These are phyloP conservation scores for Zaprionus africanus DNA, from an alignment of 1,140 invertebrate genomes.

Conservation along the genomic window DNA sequence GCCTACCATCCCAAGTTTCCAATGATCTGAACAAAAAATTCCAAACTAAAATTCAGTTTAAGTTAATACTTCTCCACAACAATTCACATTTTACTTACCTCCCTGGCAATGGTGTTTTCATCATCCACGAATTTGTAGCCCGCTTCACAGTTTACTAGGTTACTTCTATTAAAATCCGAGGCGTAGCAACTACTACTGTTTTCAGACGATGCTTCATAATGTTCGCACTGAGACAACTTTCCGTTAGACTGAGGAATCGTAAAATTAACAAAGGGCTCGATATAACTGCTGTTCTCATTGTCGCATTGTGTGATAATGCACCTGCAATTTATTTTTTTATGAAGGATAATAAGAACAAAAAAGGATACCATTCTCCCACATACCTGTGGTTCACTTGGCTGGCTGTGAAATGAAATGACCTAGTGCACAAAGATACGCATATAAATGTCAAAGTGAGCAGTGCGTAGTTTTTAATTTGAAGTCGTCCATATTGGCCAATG, in stretches of 20 bases:
- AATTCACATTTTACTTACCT: constrained; percentile 35
- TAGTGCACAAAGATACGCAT: constrained; percentile 84
- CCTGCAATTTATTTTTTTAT: too few species aligned
- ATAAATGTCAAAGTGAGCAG: constrained; percentile 85
- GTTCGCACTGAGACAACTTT: constrained; percentile 85
- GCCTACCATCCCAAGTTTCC: constrained; percentile 89
- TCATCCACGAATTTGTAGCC: constrained; percentile 43
- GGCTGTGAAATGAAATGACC: constrained; percentile 86
- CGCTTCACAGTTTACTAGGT: constrained; percentile 48
- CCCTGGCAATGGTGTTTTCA: constrained; percentile 61
- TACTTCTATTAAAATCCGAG: constrained; percentile 81
- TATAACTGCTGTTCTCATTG: constrained; percentile 69
- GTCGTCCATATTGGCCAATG: constrained; percentile 86
- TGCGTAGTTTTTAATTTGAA: constrained; percentile 85
- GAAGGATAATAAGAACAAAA: too few species aligned
- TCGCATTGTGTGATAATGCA: constrained; percentile 88
- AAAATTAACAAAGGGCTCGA: constrained; percentile 85
- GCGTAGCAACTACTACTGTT: constrained; percentile 27
- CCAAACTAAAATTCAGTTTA: constrained; percentile 49
- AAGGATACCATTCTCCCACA: background rate
- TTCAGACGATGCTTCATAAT: constrained; percentile 64
- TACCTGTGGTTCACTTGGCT: constrained; percentile 86
- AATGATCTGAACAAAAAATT: constrained; percentile 83
- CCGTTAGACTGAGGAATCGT: constrained; percentile 83
- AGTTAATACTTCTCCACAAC: constrained; percentile 50